Evolutionary conservation across 2,797 vertebrate genomes (phyloP).

Genomic region (Thunnus albacares): DNA sequence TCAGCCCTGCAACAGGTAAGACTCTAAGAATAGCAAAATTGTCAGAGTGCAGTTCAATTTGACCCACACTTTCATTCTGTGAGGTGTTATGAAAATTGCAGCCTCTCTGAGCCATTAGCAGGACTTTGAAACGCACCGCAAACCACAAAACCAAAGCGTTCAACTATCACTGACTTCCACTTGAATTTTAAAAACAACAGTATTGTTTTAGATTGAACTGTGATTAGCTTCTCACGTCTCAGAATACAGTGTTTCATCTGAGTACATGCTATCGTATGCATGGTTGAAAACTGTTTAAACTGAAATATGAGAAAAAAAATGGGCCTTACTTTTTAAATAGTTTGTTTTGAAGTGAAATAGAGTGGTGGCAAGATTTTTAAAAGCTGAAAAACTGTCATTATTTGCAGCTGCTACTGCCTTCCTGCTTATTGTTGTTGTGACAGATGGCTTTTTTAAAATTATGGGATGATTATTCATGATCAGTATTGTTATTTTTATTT

Average conservation of each 20-base stretch:
- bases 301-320: slow-evolving; percentile 23
- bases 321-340: background rate
- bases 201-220: background rate
- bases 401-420: slow-evolving; percentile 30
- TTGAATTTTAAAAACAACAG: slow-evolving; percentile 4
- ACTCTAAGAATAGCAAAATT: background rate
- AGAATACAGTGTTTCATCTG: slow-evolving; percentile 25
- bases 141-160: slow-evolving; percentile 24
- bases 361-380: background rate
- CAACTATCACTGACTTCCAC: background rate
- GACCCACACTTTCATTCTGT: background rate
- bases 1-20: background rate
- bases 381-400: slow-evolving; percentile 7
- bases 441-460: slow-evolving; percentile 33
- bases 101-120: slow-evolving; percentile 5
- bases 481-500: background rate
- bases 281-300: slow-evolving; percentile 8
- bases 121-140: slow-evolving; percentile 6
- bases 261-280: too few species aligned
- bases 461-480: slow-evolving; percentile 4
- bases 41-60: background rate
- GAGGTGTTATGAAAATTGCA: slow-evolving; percentile 29
- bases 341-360: slow-evolving; percentile 13
- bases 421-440: slow-evolving; percentile 11
- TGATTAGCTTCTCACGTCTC: slow-evolving; percentile 35